phyloP scores from a whole-genome alignment of 1,140 invertebrate species.

The Mya arenaria region DNA sequence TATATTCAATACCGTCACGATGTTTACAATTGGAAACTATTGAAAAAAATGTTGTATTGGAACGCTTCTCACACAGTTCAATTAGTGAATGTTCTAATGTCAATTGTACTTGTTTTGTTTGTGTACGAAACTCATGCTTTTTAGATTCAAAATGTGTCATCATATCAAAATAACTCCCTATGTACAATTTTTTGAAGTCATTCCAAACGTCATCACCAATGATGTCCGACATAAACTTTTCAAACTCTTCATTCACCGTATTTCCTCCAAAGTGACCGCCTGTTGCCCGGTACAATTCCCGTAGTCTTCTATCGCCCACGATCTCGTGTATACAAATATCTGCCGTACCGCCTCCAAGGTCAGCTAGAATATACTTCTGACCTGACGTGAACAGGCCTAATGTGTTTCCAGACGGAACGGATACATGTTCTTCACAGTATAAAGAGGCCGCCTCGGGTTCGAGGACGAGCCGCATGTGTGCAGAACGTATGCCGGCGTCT shows the following conservation, averaged over 20 bases:
- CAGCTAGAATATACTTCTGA: constrained; percentile 50
- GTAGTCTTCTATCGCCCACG: neutral
- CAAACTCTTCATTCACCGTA: constrained; percentile 1
- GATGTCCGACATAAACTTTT: neutral
- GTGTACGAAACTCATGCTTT: neutral
- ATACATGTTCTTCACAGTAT: constrained; percentile 30
- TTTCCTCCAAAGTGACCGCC: constrained; percentile 1
- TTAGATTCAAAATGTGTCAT: constrained; percentile 20
- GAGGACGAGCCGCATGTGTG: constrained; percentile 39
- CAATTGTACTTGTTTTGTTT: neutral
- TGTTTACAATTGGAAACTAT: no score
- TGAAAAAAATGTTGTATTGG: neutral
- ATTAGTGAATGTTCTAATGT: neutral
- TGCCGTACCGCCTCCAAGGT: constrained; percentile 44
- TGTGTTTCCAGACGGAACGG: neutral
- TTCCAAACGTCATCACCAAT: constrained; percentile 6
- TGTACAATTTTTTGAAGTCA: neutral
- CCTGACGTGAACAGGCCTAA: constrained; percentile 7
- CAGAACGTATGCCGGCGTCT: constrained; percentile 47
- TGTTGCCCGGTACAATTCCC: neutral
- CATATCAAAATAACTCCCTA: neutral
- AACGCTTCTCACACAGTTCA: neutral
- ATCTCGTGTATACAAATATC: constrained; percentile 23
- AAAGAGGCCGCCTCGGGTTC: constrained; percentile 60
- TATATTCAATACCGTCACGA: no score